phyloP scores from a whole-genome alignment of 1,140 invertebrate genomes.

The Drosophila pachea region DNA sequence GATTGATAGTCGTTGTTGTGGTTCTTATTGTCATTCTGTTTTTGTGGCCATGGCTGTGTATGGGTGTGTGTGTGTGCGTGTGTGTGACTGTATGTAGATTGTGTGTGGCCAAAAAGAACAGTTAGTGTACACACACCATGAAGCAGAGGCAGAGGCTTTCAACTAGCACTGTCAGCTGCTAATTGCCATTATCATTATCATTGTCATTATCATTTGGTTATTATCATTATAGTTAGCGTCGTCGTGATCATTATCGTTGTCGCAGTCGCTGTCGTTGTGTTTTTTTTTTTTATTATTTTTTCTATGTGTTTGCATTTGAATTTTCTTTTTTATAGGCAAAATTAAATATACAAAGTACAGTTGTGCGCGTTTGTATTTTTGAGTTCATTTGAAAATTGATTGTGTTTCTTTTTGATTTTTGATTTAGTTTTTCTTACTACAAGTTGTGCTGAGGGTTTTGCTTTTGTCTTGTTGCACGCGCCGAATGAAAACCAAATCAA shows the following conservation, averaged over 20 bases:
- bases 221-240: too few relatives aligned
- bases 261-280: too few relatives aligned
- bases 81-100: too few relatives aligned
- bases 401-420: conserved; percentile 11
- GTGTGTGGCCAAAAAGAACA: too few relatives aligned
- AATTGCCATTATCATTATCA: not conserved
- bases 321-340: conserved; percentile 69
- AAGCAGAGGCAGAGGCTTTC: conserved; percentile 21
- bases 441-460: conserved; percentile 57
- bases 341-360: conserved; percentile 62
- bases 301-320: too few relatives aligned
- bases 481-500: conserved; percentile 78
- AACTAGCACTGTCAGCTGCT: conserved; percentile 25
- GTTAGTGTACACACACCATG: conserved; percentile 49
- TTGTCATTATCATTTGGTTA: too few relatives aligned
- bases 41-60: conserved; percentile 37
- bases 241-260: too few relatives aligned
- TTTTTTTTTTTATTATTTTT: not conserved
- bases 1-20: conserved; percentile 28
- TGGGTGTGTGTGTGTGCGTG: too few relatives aligned
- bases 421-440: conserved; percentile 21
- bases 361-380: conserved; percentile 41
- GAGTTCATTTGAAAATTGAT: not conserved
- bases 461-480: conserved; percentile 60
- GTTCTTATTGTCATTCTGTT: conserved; percentile 38